Conservation (phyloP, 2,888 invertebrate species). For the Coelopa pilipes region DNA sequence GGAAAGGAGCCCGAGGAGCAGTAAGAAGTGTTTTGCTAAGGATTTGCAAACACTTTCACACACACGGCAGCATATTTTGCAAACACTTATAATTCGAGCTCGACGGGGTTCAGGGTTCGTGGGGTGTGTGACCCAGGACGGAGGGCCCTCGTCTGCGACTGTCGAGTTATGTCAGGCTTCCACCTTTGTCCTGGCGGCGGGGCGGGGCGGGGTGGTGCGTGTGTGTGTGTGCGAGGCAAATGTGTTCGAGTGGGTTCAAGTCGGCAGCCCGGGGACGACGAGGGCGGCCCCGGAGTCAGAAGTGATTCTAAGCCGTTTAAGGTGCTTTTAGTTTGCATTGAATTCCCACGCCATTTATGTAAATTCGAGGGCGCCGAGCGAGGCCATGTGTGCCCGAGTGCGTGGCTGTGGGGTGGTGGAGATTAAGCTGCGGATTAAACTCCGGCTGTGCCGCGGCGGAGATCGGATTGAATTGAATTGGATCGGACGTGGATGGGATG, state of each 20-base stretch:
- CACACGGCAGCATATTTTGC: slow-evolving; percentile 6
- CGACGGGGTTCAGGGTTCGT: background rate
- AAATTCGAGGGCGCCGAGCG: background rate
- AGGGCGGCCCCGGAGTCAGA: no score
- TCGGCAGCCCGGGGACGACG: no score
- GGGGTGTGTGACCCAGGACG: background rate
- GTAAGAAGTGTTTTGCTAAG: background rate
- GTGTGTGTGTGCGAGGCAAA: slow-evolving; percentile 4
- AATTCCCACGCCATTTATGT: background rate
- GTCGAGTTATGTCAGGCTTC: slow-evolving; percentile 22
- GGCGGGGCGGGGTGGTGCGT: background rate
- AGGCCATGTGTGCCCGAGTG: background rate
- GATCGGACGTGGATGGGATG: no score
- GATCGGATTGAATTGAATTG: no score
- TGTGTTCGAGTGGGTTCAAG: no score
- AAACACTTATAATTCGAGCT: slow-evolving; percentile 6
- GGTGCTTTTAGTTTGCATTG: background rate
- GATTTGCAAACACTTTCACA: slow-evolving; percentile 14
- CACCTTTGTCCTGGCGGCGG: background rate
- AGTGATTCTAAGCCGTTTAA: background rate
- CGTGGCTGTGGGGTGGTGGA: no score
- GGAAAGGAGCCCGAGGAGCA: background rate
- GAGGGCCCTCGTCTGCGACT: background rate
- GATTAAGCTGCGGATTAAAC: no score
- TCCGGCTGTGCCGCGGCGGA: no score